Evolutionary conservation across 92 coral and sea anemone genomes (phyloP).

Genomic region (Palythoa caribaeorum): DNA sequence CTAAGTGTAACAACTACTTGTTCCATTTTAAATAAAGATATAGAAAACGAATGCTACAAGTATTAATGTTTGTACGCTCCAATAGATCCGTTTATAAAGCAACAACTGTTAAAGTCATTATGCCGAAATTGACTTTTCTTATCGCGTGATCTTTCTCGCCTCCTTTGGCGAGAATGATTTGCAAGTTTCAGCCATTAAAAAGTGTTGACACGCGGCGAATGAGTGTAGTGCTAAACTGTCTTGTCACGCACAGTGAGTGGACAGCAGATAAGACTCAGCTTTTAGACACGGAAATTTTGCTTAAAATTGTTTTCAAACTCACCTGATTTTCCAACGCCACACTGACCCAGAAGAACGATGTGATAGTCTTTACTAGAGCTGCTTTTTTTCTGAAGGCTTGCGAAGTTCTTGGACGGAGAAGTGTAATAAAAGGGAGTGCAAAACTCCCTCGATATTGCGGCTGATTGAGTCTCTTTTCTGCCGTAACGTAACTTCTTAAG

Average conservation of each 20-base stretch:
- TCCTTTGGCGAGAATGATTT: constrained; percentile 28
- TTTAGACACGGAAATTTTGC: not conserved
- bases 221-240: not conserved
- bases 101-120: not conserved
- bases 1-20: not conserved
- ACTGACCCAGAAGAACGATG: constrained; percentile 86
- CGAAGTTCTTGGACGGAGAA: constrained; percentile 38
- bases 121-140: not conserved
- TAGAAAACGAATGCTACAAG: not conserved
- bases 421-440: constrained; percentile 43
- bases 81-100: not conserved
- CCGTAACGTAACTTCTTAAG: constrained; percentile 45
- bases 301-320: constrained; percentile 9
- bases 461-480: constrained; percentile 67
- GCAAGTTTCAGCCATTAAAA: not conserved
- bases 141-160: constrained; percentile 39
- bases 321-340: constrained; percentile 95
- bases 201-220: constrained; percentile 11
- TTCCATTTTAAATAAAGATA: not conserved
- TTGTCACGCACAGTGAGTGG: not conserved
- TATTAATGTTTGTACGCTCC: not conserved
- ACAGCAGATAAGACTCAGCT: not conserved
- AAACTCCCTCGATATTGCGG: constrained; percentile 1
- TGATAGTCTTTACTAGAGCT: constrained; percentile 79
- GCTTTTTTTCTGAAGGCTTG: constrained; percentile 57